Evolutionary conservation across 2,797 vertebrate species (phyloP).

Genomic region (Crypturellus tataupa): DNA sequence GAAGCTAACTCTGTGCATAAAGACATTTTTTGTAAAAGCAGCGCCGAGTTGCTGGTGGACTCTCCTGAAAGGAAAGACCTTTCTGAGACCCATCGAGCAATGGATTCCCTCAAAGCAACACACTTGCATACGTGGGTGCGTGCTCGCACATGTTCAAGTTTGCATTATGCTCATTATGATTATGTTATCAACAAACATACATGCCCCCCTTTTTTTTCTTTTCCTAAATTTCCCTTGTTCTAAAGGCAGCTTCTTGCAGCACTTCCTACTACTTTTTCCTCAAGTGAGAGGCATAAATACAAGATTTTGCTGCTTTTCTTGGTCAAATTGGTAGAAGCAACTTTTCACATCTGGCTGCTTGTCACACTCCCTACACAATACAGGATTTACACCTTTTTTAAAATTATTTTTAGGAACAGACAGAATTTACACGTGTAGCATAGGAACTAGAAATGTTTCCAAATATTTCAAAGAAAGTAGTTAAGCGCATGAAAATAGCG

Average conservation of each 20-base stretch:
- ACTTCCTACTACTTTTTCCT: background rate
- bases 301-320: background rate
- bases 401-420: background rate
- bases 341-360: background rate
- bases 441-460: background rate
- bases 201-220: accelerated
- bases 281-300: background rate
- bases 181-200: background rate
- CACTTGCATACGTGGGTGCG: background rate
- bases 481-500: background rate
- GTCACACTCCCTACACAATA: background rate
- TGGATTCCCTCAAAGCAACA: background rate
- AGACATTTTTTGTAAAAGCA: background rate
- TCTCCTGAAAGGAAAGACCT: background rate
- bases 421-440: background rate
- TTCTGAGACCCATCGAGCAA: background rate
- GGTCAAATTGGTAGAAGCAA: background rate
- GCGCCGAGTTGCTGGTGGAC: background rate
- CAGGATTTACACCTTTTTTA: background rate
- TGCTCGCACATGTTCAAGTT: background rate
- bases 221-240: background rate
- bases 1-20: background rate
- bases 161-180: background rate
- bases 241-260: background rate
- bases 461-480: background rate